phyloP scores from a whole-genome alignment of 2,797 vertebrate genomes.

The Catostomus latipinnis region DNA sequence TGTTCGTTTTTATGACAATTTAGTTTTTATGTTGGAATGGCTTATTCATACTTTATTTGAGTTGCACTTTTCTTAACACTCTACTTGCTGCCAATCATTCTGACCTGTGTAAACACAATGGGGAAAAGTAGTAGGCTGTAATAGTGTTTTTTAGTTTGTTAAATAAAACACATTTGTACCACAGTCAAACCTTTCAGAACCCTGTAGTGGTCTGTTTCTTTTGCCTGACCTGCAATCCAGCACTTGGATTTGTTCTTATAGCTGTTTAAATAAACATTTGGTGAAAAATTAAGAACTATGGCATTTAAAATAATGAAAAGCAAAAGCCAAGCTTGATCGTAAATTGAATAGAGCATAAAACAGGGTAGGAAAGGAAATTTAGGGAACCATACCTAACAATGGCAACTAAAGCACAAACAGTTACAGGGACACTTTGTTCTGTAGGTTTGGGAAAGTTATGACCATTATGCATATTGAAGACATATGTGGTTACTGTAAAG shows the following conservation, averaged over 20 bases:
- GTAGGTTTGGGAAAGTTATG: constrained; percentile 25
- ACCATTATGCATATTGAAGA: constrained; percentile 47
- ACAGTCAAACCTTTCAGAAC: constrained; percentile 23
- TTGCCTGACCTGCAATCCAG: not conserved
- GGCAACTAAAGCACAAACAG: constrained; percentile 47
- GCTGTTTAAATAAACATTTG: constrained; percentile 19
- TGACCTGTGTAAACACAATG: constrained; percentile 45
- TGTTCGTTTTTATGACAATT: constrained; percentile 46
- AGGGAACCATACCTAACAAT: constrained; percentile 50
- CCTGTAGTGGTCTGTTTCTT: constrained; percentile 5
- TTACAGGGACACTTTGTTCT: constrained; percentile 44
- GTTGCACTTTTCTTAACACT: constrained; percentile 41
- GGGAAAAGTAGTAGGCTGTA: constrained; percentile 25
- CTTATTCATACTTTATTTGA: constrained; percentile 49
- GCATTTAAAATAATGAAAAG: constrained; percentile 41
- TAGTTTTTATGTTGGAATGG: constrained; percentile 34
- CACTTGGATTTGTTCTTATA: constrained; percentile 27
- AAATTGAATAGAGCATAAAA: constrained; percentile 41
- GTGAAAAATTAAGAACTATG: constrained; percentile 6
- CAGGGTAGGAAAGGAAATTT: constrained; percentile 41
- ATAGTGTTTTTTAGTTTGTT: constrained; percentile 19
- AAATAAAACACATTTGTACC: constrained; percentile 35
- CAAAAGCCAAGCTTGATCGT: constrained; percentile 7
- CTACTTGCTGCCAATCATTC: constrained; percentile 14
- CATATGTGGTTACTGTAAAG: constrained; percentile 39